Base-by-base conservation (phyloP, 2,888 invertebrate species). In the Doris montereyensis region DNA sequence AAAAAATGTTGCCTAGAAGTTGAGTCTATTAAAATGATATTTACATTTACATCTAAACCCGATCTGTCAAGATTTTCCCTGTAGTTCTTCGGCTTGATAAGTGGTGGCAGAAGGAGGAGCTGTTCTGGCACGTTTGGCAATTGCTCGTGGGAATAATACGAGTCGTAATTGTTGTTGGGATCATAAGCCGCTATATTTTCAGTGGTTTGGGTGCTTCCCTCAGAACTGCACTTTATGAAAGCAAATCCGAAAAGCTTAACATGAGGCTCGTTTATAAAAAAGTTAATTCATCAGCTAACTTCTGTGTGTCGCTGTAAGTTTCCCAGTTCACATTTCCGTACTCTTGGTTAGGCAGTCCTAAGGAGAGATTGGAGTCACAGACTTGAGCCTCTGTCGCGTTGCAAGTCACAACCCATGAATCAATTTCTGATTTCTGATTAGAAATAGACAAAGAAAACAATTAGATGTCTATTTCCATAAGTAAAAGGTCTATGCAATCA, bases 1-100 rank as follows among this genome's bases (percentile, higher is more conserved):
- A 83, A 87, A 58, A 88, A 87, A 82, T 88, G 88, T 75, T 85
- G 84, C 28, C 84, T 79, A 58, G 88, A 86, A n/a, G 87, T 85
- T 5, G 88, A 88, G 77, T 88, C 88, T 28, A 88, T 77, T 26
- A 87, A 86, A 52, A 88, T 81, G 10, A 87, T 41, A 78, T 88
- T 88, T 8, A 88, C 28, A 5, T 62, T 26, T 26, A 21, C 32
- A 1, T 30, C n/a, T 2, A 10, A 4, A 5, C 10, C 1, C 17
- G 4, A 26, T 13, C 17, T 21, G 2, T 30, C 13, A 34, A 26
- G 17, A 32, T 34, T 21, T 17, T 2, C 28, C 26, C 21, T 10
- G n/a, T n/a, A n/a, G n/a, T n/a, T n/a, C n/a, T n/a, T n/a, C n/a
- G n/a, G n/a, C 10, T 24, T 17, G 26, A 72, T 17, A 26, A 67